A percentile compares a stretch with the other conserved stretches of the same genome.
Evolutionary conservation across 2,113 vertebrate genomes (phyloP).

Genomic region (Alouatta palliata): DNA sequence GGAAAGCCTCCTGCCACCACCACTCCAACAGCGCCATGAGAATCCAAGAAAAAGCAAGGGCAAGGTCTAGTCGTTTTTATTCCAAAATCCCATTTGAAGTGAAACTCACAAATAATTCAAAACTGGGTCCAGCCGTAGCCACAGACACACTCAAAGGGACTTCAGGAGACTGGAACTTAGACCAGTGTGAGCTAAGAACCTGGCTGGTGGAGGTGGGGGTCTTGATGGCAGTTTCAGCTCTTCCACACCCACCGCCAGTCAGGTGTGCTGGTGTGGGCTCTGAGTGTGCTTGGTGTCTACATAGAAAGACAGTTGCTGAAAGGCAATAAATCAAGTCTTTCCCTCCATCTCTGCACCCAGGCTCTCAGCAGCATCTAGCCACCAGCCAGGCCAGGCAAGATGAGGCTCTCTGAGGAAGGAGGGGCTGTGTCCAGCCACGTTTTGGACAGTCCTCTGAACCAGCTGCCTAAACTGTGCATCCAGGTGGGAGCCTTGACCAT

Average conservation of each 20-base stretch:
- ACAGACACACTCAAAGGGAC: fast-evolving
- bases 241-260: neutral
- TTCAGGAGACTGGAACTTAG: neutral
- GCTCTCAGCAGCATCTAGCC: neutral
- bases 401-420: neutral
- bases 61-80: neutral
- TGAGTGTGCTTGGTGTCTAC: fast-evolving
- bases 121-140: neutral
- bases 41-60: neutral
- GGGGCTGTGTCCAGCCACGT: neutral
- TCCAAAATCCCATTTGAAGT: neutral
- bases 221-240: fast-evolving
- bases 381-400: neutral
- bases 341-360: neutral
- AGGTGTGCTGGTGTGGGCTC: fast-evolving
- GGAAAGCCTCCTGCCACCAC: neutral
- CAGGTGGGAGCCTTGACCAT: neutral
- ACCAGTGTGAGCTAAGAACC: neutral
- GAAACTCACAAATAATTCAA: neutral
- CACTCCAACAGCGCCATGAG: fast-evolving
- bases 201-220: fast-evolving
- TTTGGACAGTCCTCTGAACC: fast-evolving
- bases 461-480: neutral
- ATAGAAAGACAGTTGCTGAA: neutral
- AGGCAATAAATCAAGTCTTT: neutral